Conservation (phyloP, 2,113 vertebrate species). For the Boulengeromyrus knoepffleri region DNA sequence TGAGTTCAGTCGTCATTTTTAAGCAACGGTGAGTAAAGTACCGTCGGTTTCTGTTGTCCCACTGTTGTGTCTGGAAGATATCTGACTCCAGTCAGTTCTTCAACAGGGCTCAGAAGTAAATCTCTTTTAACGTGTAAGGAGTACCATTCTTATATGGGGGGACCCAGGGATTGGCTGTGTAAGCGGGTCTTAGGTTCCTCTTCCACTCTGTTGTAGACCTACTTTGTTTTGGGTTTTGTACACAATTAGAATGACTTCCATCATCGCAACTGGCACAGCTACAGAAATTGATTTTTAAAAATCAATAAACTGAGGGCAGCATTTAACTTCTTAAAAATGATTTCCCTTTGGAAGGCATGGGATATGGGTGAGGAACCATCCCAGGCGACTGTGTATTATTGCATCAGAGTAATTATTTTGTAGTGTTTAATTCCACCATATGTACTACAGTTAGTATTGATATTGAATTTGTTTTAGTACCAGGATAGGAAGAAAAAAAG, state of each 20-base stretch:
- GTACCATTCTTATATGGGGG: not conserved
- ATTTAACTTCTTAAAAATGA: constrained; percentile 2
- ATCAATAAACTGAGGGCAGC: not conserved
- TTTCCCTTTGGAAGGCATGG: not conserved
- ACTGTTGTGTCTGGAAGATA: not conserved
- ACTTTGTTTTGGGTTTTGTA: not conserved
- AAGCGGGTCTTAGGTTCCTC: not conserved
- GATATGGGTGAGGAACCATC: not conserved
- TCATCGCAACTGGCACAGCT: not conserved
- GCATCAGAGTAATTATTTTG: constrained; percentile 1
- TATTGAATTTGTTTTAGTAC: not conserved
- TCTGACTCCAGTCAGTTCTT: not conserved
- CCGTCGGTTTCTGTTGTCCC: not conserved
- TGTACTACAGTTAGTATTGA: not conserved
- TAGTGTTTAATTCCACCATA: not conserved
- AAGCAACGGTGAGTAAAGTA: not conserved
- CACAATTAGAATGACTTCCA: not conserved
- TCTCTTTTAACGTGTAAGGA: not conserved
- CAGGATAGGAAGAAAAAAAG: not conserved
- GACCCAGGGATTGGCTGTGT: not conserved
- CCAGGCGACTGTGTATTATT: not conserved
- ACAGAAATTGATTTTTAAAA: not conserved
- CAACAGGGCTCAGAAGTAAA: not conserved
- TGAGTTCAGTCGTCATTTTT: not conserved
- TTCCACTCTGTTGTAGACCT: not conserved